A percentile compares a stretch with the other conserved stretches of the same genome.
phyloP scores from a whole-genome alignment of 2,113 vertebrate genomes.

The Amphiprion ocellaris region DNA sequence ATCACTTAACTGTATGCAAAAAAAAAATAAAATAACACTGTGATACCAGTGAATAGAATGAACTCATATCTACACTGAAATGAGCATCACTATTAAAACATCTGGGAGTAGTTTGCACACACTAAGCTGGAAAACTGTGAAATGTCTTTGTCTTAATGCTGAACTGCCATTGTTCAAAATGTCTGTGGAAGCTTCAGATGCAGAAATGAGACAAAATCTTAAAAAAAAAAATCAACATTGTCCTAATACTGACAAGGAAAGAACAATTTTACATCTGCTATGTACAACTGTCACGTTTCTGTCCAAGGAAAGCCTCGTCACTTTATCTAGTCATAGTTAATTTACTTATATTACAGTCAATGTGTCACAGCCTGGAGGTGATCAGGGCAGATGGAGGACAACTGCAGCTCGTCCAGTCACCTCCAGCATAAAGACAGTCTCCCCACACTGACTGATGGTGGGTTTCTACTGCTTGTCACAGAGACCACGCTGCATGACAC shows the following conservation, averaged over 20 bases:
- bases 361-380: too few relatives aligned
- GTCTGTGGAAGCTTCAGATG: conserved; percentile 13
- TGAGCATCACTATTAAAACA: conserved; percentile 28
- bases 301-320: conserved; percentile 28
- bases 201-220: conserved; percentile 43
- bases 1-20: conserved; percentile 42
- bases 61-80: conserved; percentile 69
- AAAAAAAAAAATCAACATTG: conserved; percentile 29
- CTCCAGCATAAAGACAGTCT: too few relatives aligned
- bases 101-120: neutral
- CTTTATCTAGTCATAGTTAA: too few relatives aligned
- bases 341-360: too few relatives aligned
- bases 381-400: too few relatives aligned
- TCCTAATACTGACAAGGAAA: conserved; percentile 75
- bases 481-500: too few relatives aligned
- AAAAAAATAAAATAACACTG: conserved; percentile 5
- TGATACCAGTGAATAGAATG: conserved; percentile 68
- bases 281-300: conserved; percentile 69
- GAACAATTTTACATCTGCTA: conserved; percentile 73
- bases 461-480: too few relatives aligned
- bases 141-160: too few relatives aligned
- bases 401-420: too few relatives aligned
- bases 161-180: conserved; percentile 1
- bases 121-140: too few relatives aligned
- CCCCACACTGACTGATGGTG: too few relatives aligned